Percentiles rank a stretch among this genome's conserved stretches.
Conservation (phyloP, 2,888 invertebrate genomes). For the Nomada lathburiana region DNA sequence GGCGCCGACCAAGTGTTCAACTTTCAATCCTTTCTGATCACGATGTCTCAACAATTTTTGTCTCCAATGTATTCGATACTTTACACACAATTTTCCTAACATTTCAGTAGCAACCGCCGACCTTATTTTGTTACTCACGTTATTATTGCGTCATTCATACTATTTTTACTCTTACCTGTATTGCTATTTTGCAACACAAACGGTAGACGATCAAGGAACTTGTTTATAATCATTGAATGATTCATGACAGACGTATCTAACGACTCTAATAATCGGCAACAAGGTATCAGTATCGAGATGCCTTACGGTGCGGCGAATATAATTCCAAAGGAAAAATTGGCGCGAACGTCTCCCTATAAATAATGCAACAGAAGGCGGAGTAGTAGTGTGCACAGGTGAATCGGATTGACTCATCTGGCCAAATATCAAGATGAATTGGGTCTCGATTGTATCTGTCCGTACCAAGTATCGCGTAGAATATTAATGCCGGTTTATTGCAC, state of each 20-base stretch:
- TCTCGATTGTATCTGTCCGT: constrained; percentile 61
- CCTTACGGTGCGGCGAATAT: constrained; percentile 6
- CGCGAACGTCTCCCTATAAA: constrained; percentile 50
- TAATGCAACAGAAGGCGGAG: constrained; percentile 55
- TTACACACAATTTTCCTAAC: neutral
- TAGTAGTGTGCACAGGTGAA: constrained; percentile 30
- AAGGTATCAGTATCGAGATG: constrained; percentile 24
- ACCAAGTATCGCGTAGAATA: constrained; percentile 57
- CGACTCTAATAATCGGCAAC: constrained; percentile 7
- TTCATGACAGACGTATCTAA: neutral
- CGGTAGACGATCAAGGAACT: neutral
- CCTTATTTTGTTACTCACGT: neutral
- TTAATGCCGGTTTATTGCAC: constrained; percentile 55
- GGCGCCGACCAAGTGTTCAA: constrained; percentile 23
- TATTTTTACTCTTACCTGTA: constrained; percentile 18
- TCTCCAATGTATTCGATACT: neutral
- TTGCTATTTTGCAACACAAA: constrained; percentile 1
- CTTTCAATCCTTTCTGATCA: neutral
- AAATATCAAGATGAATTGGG: constrained; percentile 62
- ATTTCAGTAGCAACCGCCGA: neutral
- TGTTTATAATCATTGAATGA: neutral
- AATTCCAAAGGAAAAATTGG: constrained; percentile 50
- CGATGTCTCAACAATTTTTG: neutral
- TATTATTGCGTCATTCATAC: neutral
- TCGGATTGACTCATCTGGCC: constrained; percentile 55